Evolutionary conservation across 1,140 invertebrate species (phyloP).

Genomic region (Cotesia glomerata): DNA sequence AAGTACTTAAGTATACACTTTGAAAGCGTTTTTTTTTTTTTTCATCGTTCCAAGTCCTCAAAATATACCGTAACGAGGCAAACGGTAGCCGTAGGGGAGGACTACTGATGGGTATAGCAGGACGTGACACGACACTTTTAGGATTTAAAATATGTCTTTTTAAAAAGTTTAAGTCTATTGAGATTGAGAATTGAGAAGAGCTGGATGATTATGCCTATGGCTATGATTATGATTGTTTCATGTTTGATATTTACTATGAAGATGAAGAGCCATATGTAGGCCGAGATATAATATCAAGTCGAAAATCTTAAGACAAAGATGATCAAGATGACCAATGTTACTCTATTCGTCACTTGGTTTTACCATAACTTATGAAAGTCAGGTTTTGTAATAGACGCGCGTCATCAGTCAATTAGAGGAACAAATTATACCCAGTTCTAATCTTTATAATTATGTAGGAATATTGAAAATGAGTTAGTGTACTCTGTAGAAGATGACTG

Average conservation of each 20-base stretch:
- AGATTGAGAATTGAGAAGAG: not conserved
- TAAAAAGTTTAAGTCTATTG: not conserved
- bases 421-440: slow-evolving; percentile 43
- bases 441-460: not conserved
- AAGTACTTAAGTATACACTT: slow-evolving; percentile 31
- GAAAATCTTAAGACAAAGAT: not conserved
- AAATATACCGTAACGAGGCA: slow-evolving; percentile 7
- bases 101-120: slow-evolving; percentile 22
- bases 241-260: not conserved
- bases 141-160: not conserved
- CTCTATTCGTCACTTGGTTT: slow-evolving; percentile 17
- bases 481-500: too few species aligned
- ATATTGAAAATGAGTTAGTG: too few species aligned
- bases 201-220: not conserved
- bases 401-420: slow-evolving; percentile 38
- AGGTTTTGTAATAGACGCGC: slow-evolving; percentile 41
- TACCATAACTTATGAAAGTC: not conserved
- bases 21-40: not conserved
- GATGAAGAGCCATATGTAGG: not conserved
- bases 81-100: slow-evolving; percentile 19
- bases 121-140: slow-evolving; percentile 49
- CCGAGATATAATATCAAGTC: not conserved
- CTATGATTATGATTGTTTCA: slow-evolving; percentile 4
- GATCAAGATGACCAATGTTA: not conserved
- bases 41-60: not conserved